Percentiles rank a stretch among this genome's conserved stretches.
Conservation (phyloP, 2,888 invertebrate genomes). For the Amphipoea oculea region DNA sequence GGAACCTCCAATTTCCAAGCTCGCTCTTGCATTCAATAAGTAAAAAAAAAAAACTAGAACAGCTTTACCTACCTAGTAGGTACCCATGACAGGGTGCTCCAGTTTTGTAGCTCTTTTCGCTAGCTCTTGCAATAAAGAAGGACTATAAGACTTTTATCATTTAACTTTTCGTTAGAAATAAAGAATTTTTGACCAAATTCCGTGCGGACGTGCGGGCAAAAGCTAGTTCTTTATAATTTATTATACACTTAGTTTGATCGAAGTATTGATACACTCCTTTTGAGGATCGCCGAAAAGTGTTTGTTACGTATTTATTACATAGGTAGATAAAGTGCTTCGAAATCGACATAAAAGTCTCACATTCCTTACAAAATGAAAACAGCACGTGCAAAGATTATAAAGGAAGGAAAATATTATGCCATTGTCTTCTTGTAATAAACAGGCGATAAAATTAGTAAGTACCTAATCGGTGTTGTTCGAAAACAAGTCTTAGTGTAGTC, state of each 20-base stretch:
- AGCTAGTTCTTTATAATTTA: too few relatives aligned
- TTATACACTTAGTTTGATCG: background rate
- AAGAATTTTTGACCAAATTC: too few relatives aligned
- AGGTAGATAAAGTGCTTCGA: background rate
- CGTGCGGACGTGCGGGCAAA: too few relatives aligned
- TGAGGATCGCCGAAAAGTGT: background rate
- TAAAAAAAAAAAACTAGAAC: too few relatives aligned
- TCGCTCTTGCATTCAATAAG: too few relatives aligned
- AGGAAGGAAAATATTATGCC: background rate
- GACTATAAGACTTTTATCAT: too few relatives aligned
- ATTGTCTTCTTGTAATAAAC: constrained; percentile 5
- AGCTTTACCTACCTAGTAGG: too few relatives aligned
- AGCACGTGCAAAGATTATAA: background rate
- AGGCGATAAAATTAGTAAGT: background rate
- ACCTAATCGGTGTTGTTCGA: constrained; percentile 1
- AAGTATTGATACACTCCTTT: background rate
- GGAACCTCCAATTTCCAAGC: too few relatives aligned
- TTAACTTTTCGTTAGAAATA: too few relatives aligned
- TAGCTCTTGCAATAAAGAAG: too few relatives aligned
- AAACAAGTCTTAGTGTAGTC: background rate
- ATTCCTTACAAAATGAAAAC: background rate
- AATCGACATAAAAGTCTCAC: background rate
- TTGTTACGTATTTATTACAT: background rate
- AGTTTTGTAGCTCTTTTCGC: too few relatives aligned
- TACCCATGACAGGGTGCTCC: too few relatives aligned